phyloP scores from a whole-genome alignment of 2,888 invertebrate species.

The Caenorhabditis sp. region DNA sequence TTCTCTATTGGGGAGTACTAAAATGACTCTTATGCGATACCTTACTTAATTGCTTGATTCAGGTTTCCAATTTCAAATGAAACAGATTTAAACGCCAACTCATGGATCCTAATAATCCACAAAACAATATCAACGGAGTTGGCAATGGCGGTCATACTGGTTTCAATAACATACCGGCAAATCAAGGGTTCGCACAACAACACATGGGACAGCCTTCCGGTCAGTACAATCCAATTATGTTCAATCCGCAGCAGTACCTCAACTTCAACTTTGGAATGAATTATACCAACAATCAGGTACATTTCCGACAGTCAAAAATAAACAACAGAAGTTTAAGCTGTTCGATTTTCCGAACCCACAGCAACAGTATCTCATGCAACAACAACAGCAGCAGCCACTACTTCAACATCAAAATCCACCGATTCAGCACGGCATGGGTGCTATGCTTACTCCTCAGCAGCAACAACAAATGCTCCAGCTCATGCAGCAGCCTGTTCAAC shows the following conservation, averaged over 20 bases:
- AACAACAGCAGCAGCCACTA: slow-evolving; percentile 35
- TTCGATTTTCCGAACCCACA: slow-evolving; percentile 36
- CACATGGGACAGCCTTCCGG: slow-evolving; percentile 27
- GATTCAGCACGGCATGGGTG: slow-evolving; percentile 17
- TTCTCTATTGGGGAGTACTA: too few relatives aligned
- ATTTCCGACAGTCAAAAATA: too few relatives aligned
- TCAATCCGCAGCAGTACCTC: slow-evolving; percentile 45
- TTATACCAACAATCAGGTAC: slow-evolving; percentile 46
- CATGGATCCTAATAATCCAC: slow-evolving; percentile 54
- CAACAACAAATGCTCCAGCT: slow-evolving; percentile 35
- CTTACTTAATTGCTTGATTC: background rate
- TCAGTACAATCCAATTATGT: slow-evolving; percentile 45
- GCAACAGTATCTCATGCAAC: slow-evolving; percentile 41
- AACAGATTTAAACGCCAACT: background rate
- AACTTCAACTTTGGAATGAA: slow-evolving; percentile 36
- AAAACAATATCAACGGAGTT: slow-evolving; percentile 38
- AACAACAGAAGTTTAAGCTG: slow-evolving; percentile 4
- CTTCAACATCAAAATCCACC: slow-evolving; percentile 29
- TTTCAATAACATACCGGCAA: slow-evolving; percentile 30
- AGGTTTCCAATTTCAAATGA: slow-evolving; percentile 11
- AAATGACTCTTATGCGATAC: background rate
- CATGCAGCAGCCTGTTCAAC: slow-evolving; percentile 1
- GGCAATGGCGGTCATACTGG: slow-evolving; percentile 11
- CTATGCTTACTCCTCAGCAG: slow-evolving; percentile 12
- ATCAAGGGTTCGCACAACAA: slow-evolving; percentile 38